Evolutionary conservation across 2,888 invertebrate genomes (phyloP).

Genomic region (Cataglyphis cursor): DNA sequence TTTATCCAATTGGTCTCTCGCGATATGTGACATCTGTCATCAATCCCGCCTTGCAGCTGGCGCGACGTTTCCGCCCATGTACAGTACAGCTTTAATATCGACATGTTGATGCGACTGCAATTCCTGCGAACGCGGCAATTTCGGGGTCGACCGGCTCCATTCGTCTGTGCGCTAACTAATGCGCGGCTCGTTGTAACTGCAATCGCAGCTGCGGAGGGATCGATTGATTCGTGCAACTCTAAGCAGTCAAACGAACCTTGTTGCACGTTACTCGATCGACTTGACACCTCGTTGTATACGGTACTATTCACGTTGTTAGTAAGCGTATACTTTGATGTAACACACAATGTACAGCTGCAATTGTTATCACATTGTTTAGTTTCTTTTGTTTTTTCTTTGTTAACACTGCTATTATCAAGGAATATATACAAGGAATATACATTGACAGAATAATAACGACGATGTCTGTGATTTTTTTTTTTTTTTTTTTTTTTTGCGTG

Average conservation of each 20-base stretch:
- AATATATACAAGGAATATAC: too few species aligned
- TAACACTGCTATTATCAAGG: background rate
- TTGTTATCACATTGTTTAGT: background rate
- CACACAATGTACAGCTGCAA: background rate
- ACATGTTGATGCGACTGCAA: conserved; percentile 48
- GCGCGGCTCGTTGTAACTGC: conserved; percentile 44
- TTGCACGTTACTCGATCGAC: conserved; percentile 71
- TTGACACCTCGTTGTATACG: conserved; percentile 52
- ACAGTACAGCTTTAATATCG: conserved; percentile 41
- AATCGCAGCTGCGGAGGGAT: conserved; percentile 20
- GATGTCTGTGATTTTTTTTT: background rate
- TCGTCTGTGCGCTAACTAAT: conserved; percentile 66
- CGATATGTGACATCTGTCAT: conserved; percentile 44
- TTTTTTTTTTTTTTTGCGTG: background rate
- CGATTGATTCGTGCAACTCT: conserved; percentile 67
- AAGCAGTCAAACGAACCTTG: conserved; percentile 67
- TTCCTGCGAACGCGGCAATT: conserved; percentile 44
- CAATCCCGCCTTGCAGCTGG: conserved; percentile 40
- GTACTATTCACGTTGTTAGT: conserved; percentile 62
- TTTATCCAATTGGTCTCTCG: conserved; percentile 26
- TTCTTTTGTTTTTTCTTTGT: background rate
- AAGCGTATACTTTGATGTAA: background rate
- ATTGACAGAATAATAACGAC: background rate
- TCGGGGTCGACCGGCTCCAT: conserved; percentile 57
- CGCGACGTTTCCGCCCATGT: conserved; percentile 43